A percentile compares a stretch with the other conserved stretches of the same genome.
phyloP scores from a whole-genome alignment of 2,113 vertebrate genomes.

The Coregonus clupeaformis region DNA sequence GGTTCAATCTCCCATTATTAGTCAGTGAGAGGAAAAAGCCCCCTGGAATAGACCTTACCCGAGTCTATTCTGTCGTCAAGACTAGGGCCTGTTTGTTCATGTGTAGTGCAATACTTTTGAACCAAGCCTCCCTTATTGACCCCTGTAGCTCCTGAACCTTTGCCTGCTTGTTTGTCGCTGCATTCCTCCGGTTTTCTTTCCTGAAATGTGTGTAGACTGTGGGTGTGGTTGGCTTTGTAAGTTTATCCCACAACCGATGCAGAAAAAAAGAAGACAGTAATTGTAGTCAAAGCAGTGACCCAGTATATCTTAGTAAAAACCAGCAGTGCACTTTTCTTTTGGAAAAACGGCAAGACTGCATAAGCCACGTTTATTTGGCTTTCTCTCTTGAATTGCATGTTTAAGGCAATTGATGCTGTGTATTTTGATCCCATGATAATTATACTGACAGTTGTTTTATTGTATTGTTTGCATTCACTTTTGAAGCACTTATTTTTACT shows the following conservation, averaged over 20 bases:
- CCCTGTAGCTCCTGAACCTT: background rate
- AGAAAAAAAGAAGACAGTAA: background rate
- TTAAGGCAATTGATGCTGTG: conserved; percentile 15
- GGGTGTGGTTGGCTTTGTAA: background rate
- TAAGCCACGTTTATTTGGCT: conserved; percentile 11
- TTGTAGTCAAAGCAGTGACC: too few relatives aligned
- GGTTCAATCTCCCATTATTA: conserved; percentile 25
- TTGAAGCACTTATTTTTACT: conserved; percentile 46
- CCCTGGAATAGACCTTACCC: conserved; percentile 7
- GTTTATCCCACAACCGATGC: background rate
- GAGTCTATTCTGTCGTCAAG: background rate
- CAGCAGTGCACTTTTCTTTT: conserved; percentile 29
- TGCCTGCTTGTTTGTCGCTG: conserved; percentile 7
- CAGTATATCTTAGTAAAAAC: conserved; percentile 28
- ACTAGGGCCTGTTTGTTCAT: background rate
- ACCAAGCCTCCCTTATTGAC: conserved; percentile 5
- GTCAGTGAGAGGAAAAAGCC: background rate
- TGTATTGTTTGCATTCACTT: conserved; percentile 28
- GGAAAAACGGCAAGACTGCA: background rate
- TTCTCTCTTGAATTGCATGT: conserved; percentile 46
- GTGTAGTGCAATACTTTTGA: conserved; percentile 16
- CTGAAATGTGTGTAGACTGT: background rate
- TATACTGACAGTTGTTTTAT: too few relatives aligned
- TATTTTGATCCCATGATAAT: background rate
- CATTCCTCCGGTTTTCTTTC: background rate